These are phyloP conservation scores for Tenebrio molitor DNA, from an alignment of 1,140 invertebrate species.

Conservation along the genomic window DNA sequence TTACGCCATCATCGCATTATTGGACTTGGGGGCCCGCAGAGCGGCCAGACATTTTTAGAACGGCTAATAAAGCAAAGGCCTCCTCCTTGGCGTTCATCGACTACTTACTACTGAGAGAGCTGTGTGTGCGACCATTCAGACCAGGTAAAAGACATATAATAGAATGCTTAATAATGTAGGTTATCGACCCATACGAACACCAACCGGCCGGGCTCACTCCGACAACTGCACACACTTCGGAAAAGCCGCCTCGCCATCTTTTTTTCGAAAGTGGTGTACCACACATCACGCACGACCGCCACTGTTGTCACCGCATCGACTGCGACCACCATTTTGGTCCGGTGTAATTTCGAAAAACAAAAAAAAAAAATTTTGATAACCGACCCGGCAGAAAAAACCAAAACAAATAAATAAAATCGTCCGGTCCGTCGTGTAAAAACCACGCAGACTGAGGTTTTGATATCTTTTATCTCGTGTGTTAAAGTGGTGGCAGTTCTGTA, in stretches of 20 bases:
- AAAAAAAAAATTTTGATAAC: too few relatives aligned
- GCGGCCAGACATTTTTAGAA: slow-evolving; percentile 63
- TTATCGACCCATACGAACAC: slow-evolving; percentile 62
- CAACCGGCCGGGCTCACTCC: slow-evolving; percentile 30
- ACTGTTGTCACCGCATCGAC: too few relatives aligned
- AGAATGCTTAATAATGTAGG: slow-evolving; percentile 67
- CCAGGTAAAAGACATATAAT: slow-evolving; percentile 65
- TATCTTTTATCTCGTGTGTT: slow-evolving; percentile 2
- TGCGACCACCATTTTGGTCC: too few relatives aligned
- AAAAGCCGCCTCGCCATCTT: slow-evolving; percentile 28
- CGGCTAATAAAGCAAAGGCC: slow-evolving; percentile 62
- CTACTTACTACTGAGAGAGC: slow-evolving; percentile 37
- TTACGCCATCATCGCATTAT: slow-evolving; percentile 40
- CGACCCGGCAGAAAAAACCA: slow-evolving; percentile 9
- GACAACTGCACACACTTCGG: slow-evolving; percentile 14
- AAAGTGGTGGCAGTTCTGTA: background rate
- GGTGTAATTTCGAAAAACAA: too few relatives aligned
- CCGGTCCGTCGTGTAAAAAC: background rate
- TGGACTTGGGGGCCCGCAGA: slow-evolving; percentile 36
- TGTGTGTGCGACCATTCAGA: slow-evolving; percentile 59
- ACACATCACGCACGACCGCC: slow-evolving; percentile 23
- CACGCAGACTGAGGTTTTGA: slow-evolving; percentile 16
- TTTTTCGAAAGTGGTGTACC: slow-evolving; percentile 41
- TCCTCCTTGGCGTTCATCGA: slow-evolving; percentile 51
- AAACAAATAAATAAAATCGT: slow-evolving; percentile 11